A percentile compares a stretch with the other conserved stretches of the same genome.
phyloP scores from a whole-genome alignment of 2,888 invertebrate genomes.

The Ennomos erosarius region DNA sequence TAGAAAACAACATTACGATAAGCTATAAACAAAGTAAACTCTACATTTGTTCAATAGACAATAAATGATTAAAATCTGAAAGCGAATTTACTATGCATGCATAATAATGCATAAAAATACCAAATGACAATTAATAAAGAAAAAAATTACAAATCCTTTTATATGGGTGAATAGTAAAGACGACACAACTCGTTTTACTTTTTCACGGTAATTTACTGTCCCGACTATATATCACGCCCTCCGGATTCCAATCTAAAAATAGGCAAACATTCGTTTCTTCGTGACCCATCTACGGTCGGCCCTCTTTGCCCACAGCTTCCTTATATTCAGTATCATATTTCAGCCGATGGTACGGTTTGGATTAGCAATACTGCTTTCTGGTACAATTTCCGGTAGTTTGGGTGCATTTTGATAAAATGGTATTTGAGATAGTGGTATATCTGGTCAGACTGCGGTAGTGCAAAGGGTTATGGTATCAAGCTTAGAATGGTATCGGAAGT shows the following conservation, averaged over 20 bases:
- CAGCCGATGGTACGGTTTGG: slow-evolving; percentile 50
- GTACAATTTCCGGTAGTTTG: slow-evolving; percentile 38
- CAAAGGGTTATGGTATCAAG: not conserved
- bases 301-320: slow-evolving; percentile 44
- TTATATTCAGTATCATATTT: slow-evolving; percentile 66
- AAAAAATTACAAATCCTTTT: no score
- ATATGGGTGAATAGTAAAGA: not conserved
- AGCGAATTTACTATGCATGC: no score
- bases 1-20: no score
- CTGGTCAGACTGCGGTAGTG: not conserved
- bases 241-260: slow-evolving; percentile 26
- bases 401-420: slow-evolving; percentile 16
- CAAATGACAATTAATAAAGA: no score
- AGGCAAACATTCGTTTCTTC: slow-evolving; percentile 23
- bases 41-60: no score
- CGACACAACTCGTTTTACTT: slow-evolving; percentile 31
- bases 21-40: no score
- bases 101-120: not conserved
- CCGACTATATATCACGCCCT: slow-evolving; percentile 27
- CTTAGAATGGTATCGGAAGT: not conserved
- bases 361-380: slow-evolving; percentile 50
- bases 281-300: slow-evolving; percentile 44
- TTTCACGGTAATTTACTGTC: slow-evolving; percentile 31
- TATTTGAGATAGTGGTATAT: slow-evolving; percentile 3
- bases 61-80: no score